A percentile compares a stretch with the other conserved stretches of the same genome.
Evolutionary conservation across 2,797 vertebrate species (phyloP).

Genomic region (Coilia nasus): DNA sequence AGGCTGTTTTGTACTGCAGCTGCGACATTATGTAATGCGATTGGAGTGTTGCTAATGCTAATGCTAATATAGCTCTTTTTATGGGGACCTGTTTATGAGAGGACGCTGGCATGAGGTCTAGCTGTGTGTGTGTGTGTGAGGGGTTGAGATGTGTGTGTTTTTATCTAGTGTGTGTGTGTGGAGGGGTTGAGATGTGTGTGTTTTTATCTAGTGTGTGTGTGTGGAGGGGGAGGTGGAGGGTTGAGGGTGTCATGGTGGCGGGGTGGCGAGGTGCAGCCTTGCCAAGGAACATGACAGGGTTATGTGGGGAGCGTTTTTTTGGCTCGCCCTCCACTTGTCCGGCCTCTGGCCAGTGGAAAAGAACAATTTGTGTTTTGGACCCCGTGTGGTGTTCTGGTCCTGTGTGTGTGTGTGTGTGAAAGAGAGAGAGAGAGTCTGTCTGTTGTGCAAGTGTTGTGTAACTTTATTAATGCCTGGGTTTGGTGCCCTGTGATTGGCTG

Average conservation of each 20-base stretch:
- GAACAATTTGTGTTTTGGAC: conserved; percentile 27
- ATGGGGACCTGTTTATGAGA: neutral
- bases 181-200: neutral
- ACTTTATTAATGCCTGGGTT: conserved; percentile 58
- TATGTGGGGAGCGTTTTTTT: neutral
- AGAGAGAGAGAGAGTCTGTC: conserved; percentile 28
- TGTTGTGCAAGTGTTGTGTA: conserved; percentile 62
- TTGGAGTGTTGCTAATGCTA: conserved; percentile 11
- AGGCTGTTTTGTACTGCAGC: conserved; percentile 32
- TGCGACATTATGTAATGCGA: conserved; percentile 52
- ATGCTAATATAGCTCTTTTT: neutral
- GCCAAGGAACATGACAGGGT: conserved; percentile 2
- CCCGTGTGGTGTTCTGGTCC: neutral
- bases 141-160: neutral
- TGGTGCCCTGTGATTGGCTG: conserved; percentile 64
- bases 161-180: no score
- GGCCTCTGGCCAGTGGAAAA: conserved; percentile 5
- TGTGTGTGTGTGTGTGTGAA: neutral
- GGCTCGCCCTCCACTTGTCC: neutral
- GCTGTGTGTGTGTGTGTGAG: no score
- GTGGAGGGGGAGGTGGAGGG: neutral
- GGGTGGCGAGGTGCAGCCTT: no score
- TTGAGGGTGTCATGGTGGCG: no score
- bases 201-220: conserved; percentile 23
- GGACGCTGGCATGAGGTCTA: neutral